These are phyloP conservation scores for Hymenochirus boettgeri DNA, from an alignment of 2,113 vertebrate genomes.

Conservation along the genomic window DNA sequence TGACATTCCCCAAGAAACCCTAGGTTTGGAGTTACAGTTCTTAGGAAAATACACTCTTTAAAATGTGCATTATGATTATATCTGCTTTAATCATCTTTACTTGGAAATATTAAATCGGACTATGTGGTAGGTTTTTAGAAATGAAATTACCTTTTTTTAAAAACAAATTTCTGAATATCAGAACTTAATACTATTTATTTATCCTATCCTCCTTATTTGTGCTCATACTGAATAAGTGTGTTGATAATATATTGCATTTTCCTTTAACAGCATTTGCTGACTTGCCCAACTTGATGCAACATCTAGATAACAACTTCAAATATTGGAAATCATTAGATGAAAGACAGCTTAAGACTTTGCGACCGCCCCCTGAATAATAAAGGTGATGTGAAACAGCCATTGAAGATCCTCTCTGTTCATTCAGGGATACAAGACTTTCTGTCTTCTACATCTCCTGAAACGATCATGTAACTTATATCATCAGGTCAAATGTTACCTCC, in stretches of 20 bases:
- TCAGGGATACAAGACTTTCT: constrained; percentile 55
- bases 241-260: background rate
- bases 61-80: no score
- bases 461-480: constrained; percentile 40
- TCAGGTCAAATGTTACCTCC: constrained; percentile 42
- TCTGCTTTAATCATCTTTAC: no score
- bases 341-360: constrained; percentile 77
- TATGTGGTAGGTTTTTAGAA: no score
- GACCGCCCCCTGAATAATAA: constrained; percentile 76
- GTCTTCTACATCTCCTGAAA: constrained; percentile 46
- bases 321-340: constrained; percentile 96
- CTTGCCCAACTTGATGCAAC: constrained; percentile 92
- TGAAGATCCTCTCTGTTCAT: constrained; percentile 47
- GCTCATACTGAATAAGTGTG: no score
- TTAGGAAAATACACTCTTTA: no score
- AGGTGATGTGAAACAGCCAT: constrained; percentile 38
- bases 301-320: constrained; percentile 95
- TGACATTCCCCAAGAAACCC: no score
- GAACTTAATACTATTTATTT: no score
- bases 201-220: no score
- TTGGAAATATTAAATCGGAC: no score
- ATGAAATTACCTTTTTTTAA: no score
- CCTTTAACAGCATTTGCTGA: constrained; percentile 79
- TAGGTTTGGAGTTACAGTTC: no score
- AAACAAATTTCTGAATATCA: no score